These are phyloP conservation scores for Bujurquina vittata DNA, from an alignment of 2,113 vertebrate genomes.

Conservation along the genomic window DNA sequence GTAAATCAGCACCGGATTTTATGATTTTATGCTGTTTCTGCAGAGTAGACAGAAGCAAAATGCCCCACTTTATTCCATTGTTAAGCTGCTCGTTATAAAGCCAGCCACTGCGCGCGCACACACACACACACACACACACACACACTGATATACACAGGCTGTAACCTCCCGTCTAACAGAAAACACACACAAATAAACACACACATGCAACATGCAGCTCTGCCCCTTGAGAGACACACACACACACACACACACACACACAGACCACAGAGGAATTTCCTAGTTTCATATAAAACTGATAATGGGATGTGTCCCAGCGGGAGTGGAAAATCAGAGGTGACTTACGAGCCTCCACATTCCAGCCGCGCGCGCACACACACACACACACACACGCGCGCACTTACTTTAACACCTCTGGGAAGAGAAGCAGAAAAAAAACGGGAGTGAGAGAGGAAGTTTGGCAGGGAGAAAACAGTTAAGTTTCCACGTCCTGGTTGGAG, in stretches of 20 bases:
- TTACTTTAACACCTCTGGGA: conserved; percentile 37
- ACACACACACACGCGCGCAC: conserved; percentile 34
- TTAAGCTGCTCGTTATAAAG: conserved; percentile 55
- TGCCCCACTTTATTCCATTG: conserved; percentile 41
- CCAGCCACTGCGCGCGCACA: conserved; percentile 31
- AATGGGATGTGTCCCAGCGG: conserved; percentile 82
- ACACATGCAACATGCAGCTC: conserved; percentile 13
- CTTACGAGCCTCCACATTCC: conserved; percentile 78
- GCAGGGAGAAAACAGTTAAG: conserved; percentile 36
- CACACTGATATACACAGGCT: not conserved
- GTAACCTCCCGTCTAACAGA: not conserved
- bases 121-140: conserved; percentile 13
- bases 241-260: conserved; percentile 4
- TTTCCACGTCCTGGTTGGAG: conserved; percentile 43
- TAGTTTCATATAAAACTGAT: conserved; percentile 83
- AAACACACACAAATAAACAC: not conserved
- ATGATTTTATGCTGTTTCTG: conserved; percentile 3
- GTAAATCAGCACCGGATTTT: not conserved
- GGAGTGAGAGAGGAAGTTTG: conserved; percentile 16
- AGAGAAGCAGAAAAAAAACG: not conserved
- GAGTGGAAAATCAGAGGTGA: conserved; percentile 83
- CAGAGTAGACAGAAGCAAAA: conserved; percentile 6
- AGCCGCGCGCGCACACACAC: conserved; percentile 25
- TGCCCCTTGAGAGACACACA: not conserved
- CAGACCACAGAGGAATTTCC: conserved; percentile 77